Evolutionary conservation across 2,888 invertebrate genomes (phyloP), one percentile per base, ranked within the genome.

Genomic region (Prenolepis imparis): DNA sequence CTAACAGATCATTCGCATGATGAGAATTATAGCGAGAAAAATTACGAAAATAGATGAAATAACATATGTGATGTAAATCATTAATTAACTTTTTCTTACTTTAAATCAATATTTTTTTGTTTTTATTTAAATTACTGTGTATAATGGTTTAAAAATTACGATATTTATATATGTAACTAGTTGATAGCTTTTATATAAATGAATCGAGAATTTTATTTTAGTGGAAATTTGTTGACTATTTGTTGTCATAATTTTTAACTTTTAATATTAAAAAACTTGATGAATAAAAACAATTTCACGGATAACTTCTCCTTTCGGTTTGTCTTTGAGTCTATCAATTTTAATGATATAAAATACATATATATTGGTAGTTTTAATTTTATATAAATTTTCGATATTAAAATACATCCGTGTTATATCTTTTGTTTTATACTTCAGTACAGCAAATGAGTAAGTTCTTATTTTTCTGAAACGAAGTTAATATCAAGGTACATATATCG

Each of bases 401-500:
- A n/a, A n/a, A 32, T 15, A 18, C 67, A 28, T 32, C 15, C 32
- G 57, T 41, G 11, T 57, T 5, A 59, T 28, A 68, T 70, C 18
- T 44, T 18, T 68, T 59, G 6, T 78, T 68, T 57, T 18, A 57
- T 32, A 48, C 44, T 52, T 21, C 55, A 48, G 5, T 41, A n/a
- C 18, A 24, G 18, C 44, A 48, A 70, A 78, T 44, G 78, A 78
- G 57, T 39, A 21, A 6, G 11, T 32, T 18, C 21, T 44, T 52
- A 52, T 52, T 78, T 70, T 59, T 70, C 41, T 12, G 44, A 36
- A 78, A 39, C 11, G 4, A 39, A 70, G 32, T 70, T 70, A 59
- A 88, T 83, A 80, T 80, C 75, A 80, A 86, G 82, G 74, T 78
- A 63, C 63, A 66, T 78, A 63, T 59, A 66, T 67, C 55, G 73